Conservation (phyloP, 2,888 invertebrate species). For the Escarpia spicata region DNA sequence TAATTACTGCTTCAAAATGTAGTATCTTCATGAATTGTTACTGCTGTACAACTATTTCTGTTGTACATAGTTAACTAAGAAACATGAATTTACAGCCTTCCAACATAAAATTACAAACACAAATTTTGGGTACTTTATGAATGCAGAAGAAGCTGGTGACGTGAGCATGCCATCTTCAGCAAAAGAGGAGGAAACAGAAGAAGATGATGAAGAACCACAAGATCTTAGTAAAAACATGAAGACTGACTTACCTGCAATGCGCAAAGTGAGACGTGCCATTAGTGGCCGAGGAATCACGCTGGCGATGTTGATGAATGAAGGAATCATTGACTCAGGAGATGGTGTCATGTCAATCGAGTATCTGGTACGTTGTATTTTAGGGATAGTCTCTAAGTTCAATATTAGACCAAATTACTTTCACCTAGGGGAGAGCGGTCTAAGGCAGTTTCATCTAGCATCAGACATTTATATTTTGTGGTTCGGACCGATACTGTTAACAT, state of each 20-base stretch:
- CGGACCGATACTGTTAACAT: too few relatives aligned
- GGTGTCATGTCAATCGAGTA: slow-evolving; percentile 90
- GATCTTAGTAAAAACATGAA: neutral
- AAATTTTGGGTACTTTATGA: neutral
- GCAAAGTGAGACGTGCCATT: neutral
- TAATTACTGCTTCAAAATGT: neutral
- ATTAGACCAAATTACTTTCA: too few relatives aligned
- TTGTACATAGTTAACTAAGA: too few relatives aligned
- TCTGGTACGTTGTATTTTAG: slow-evolving; percentile 72
- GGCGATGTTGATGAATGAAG: slow-evolving; percentile 85
- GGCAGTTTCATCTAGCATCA: too few relatives aligned
- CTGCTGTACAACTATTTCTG: neutral
- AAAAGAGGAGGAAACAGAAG: neutral
- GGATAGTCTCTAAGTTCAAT: too few relatives aligned
- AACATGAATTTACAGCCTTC: too few relatives aligned
- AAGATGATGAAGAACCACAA: neutral
- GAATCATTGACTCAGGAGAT: slow-evolving; percentile 84
- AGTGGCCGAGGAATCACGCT: slow-evolving; percentile 76
- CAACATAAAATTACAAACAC: neutral
- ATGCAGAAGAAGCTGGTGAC: neutral
- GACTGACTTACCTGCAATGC: neutral
- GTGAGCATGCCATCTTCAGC: slow-evolving; percentile 4
- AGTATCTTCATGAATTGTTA: neutral
- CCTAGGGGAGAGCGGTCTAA: too few relatives aligned
- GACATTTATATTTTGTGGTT: too few relatives aligned